Evolutionary conservation across 1,140 invertebrate genomes (phyloP).

Genomic region (Venturia canescens): DNA sequence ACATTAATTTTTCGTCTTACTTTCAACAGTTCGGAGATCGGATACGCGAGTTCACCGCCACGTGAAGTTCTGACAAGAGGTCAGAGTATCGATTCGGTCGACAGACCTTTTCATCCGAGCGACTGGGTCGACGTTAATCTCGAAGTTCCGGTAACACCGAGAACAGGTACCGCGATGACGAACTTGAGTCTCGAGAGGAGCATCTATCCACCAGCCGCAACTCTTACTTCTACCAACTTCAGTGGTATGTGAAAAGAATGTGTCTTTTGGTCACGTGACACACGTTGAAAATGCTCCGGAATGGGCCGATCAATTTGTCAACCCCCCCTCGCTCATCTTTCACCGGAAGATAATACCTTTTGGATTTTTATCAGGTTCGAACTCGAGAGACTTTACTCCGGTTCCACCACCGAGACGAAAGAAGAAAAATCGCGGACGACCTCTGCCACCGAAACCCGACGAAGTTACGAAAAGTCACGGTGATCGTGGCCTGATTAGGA

Average conservation of each 20-base stretch:
- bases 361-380: slow-evolving; percentile 58
- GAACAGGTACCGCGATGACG: slow-evolving; percentile 68
- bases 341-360: no score
- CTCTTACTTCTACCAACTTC: slow-evolving; percentile 53
- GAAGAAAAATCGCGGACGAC: slow-evolving; percentile 67
- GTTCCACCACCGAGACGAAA: slow-evolving; percentile 71
- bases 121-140: slow-evolving; percentile 79
- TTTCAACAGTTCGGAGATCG: slow-evolving; percentile 72
- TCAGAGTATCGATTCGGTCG: slow-evolving; percentile 74
- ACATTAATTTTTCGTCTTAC: background rate
- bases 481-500: slow-evolving; percentile 20
- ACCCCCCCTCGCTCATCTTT: no score
- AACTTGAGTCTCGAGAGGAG: slow-evolving; percentile 70
- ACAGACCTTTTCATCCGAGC: slow-evolving; percentile 75
- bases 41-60: slow-evolving; percentile 72
- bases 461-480: slow-evolving; percentile 55
- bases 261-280: slow-evolving; percentile 31
- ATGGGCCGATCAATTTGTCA: background rate
- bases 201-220: slow-evolving; percentile 56
- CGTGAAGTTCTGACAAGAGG: slow-evolving; percentile 67
- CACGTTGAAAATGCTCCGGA: background rate
- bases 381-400: slow-evolving; percentile 65
- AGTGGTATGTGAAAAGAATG: slow-evolving; percentile 51
- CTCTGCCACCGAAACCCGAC: slow-evolving; percentile 71
- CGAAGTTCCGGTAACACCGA: slow-evolving; percentile 76